Evolutionary conservation across 2,888 invertebrate genomes (phyloP).

Genomic region (Philopedon plagiatum): DNA sequence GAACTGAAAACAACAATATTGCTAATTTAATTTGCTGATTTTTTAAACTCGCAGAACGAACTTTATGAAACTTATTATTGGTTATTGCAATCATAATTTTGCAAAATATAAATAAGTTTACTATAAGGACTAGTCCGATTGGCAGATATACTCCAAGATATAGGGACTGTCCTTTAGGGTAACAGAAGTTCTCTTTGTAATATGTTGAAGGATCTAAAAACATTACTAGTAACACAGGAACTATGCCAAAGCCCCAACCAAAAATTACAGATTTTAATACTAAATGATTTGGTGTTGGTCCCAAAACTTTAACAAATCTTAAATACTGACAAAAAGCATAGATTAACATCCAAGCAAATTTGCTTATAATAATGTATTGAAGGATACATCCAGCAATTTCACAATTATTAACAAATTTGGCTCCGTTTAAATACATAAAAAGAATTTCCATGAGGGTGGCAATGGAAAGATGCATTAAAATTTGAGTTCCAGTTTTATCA

Average conservation of each 20-base stretch:
- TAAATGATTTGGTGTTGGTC: slow-evolving; percentile 74
- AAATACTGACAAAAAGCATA: slow-evolving; percentile 79
- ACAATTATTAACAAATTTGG: slow-evolving; percentile 66
- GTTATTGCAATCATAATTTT: slow-evolving; percentile 72
- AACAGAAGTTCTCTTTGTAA: slow-evolving; percentile 70
- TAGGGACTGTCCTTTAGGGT: slow-evolving; percentile 72
- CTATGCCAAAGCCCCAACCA: slow-evolving; percentile 75
- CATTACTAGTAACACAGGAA: slow-evolving; percentile 72
- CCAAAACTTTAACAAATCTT: slow-evolving; percentile 77
- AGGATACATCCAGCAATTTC: slow-evolving; percentile 73
- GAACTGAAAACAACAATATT: slow-evolving; percentile 73
- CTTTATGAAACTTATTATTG: slow-evolving; percentile 61
- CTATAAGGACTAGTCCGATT: slow-evolving; percentile 70
- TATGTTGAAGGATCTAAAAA: slow-evolving; percentile 70
- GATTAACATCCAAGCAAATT: slow-evolving; percentile 82
- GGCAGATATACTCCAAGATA: slow-evolving; percentile 74
- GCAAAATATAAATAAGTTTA: slow-evolving; percentile 74
- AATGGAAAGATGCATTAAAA: slow-evolving; percentile 73
- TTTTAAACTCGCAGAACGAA: slow-evolving; percentile 1
- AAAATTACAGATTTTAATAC: slow-evolving; percentile 75
- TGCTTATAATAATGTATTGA: slow-evolving; percentile 77
- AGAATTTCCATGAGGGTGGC: slow-evolving; percentile 70
- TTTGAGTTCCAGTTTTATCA: slow-evolving; percentile 74
- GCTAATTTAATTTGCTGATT: slow-evolving; percentile 72
- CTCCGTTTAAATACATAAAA: slow-evolving; percentile 61